These are phyloP conservation scores for Agrotis clavis DNA, from an alignment of 2,888 invertebrate species.

Conservation along the genomic window DNA sequence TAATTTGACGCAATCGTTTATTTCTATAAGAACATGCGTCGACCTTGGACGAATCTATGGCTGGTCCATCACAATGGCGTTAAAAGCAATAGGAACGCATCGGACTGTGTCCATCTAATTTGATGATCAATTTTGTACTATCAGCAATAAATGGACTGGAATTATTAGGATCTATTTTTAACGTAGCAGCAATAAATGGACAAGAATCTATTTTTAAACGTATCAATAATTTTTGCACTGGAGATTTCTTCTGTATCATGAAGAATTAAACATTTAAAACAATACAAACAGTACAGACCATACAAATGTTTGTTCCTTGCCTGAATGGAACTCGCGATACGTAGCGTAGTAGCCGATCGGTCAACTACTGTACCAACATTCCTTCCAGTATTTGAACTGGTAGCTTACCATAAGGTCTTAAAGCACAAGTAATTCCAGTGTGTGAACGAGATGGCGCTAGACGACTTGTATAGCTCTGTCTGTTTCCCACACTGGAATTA, in stretches of 20 bases:
- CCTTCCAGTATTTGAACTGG: background rate
- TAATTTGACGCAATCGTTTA: background rate
- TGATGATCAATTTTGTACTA: conserved; percentile 25
- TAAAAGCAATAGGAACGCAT: conserved; percentile 20
- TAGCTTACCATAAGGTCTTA: too few relatives aligned
- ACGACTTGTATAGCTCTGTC: too few relatives aligned
- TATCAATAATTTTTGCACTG: background rate
- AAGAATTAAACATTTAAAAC: too few relatives aligned
- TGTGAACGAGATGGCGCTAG: too few relatives aligned
- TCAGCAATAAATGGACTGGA: background rate
- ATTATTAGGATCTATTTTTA: background rate
- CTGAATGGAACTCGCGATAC: too few relatives aligned
- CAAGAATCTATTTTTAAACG: background rate
- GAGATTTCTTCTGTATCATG: too few relatives aligned
- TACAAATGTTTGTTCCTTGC: background rate
- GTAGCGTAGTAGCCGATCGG: background rate
- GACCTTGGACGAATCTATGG: conserved; percentile 30
- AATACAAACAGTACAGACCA: too few relatives aligned
- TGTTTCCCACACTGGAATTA: too few relatives aligned
- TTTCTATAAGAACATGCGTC: background rate
- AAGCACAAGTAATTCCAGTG: too few relatives aligned
- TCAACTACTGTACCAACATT: rapidly evolving
- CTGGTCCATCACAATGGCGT: conserved; percentile 25
- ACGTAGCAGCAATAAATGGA: conserved; percentile 10
- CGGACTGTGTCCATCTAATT: conserved; percentile 38